Percentiles rank a stretch among this genome's conserved stretches.
phyloP scores from a whole-genome alignment of 30 jellyfish, hydroid and myxozoan species.

The Catostylus mosaicus region DNA sequence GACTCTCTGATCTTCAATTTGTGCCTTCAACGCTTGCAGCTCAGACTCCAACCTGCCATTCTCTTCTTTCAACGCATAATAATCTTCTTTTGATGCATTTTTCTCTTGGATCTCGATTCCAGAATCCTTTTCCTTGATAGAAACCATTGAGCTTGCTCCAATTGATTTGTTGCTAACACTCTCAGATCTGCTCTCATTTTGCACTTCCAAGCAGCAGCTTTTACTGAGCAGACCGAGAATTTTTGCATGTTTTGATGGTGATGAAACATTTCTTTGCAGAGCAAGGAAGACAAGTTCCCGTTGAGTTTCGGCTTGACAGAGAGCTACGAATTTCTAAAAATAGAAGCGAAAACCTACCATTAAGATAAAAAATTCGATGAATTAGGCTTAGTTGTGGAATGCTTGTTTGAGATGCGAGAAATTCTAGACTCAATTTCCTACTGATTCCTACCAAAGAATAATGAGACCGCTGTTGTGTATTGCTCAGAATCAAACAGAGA shows the following conservation, averaged over 20 bases:
- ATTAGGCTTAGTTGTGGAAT: too few species aligned
- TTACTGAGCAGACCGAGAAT: too few species aligned
- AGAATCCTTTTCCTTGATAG: background rate
- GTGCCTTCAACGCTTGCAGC: background rate
- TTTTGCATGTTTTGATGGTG: background rate
- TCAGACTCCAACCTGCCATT: background rate
- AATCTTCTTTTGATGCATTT: background rate
- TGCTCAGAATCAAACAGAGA: too few species aligned
- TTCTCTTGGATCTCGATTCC: background rate
- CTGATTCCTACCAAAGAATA: too few species aligned
- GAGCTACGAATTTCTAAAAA: too few species aligned
- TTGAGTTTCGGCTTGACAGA: conserved; percentile 6
- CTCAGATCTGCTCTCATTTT: background rate
- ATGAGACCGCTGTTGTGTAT: too few species aligned
- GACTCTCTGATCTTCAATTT: background rate
- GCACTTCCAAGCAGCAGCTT: too few species aligned
- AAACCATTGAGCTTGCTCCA: background rate
- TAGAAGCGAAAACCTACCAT: too few species aligned
- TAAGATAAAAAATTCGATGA: too few species aligned
- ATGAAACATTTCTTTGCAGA: background rate
- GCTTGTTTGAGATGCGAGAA: too few species aligned
- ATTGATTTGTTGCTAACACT: background rate
- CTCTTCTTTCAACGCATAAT: background rate
- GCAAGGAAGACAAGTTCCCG: background rate
- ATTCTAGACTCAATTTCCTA: too few species aligned